Evolutionary conservation across 2,888 invertebrate species (phyloP).

Genomic region (Acronicta leporina): DNA sequence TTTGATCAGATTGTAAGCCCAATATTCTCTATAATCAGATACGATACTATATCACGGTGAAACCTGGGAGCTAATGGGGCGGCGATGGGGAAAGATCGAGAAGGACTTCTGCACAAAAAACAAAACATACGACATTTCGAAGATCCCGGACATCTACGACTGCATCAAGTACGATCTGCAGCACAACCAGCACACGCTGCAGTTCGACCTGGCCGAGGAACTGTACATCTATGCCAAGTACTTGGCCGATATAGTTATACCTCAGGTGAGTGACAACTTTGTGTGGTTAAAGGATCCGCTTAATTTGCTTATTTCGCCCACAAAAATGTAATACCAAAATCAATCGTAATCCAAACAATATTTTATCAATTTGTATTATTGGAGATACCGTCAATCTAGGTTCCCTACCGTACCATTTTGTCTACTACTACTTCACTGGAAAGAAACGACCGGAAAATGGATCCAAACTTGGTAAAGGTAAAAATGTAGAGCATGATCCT

Average conservation of each 20-base stretch:
- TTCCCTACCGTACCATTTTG: no score
- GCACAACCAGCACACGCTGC: slow-evolving; percentile 98
- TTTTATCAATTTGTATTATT: no score
- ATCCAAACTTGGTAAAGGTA: no score
- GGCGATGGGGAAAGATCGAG: slow-evolving; percentile 99
- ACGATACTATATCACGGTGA: slow-evolving; percentile 99
- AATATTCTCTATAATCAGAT: slow-evolving; percentile 85
- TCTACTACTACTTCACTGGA: no score
- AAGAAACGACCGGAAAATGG: no score
- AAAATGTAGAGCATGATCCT: no score
- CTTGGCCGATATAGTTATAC: slow-evolving; percentile 99
- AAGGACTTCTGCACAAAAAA: slow-evolving; percentile 99
- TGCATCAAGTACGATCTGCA: slow-evolving; percentile 99
- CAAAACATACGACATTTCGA: slow-evolving; percentile 98
- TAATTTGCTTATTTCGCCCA: no score
- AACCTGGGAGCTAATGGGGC: slow-evolving; percentile 99
- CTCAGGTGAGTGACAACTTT: slow-evolving; percentile 91
- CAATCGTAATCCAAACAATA: no score
- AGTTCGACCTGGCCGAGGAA: slow-evolving; percentile 97
- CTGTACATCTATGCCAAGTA: slow-evolving; percentile 98
- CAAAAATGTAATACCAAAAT: no score
- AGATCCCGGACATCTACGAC: slow-evolving; percentile 99
- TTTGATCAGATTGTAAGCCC: no score
- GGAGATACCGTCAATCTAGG: no score
- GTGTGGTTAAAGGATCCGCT: no score